Conservation (phyloP, 2,888 invertebrate species). For the Lepidocyrtoides sp. region DNA sequence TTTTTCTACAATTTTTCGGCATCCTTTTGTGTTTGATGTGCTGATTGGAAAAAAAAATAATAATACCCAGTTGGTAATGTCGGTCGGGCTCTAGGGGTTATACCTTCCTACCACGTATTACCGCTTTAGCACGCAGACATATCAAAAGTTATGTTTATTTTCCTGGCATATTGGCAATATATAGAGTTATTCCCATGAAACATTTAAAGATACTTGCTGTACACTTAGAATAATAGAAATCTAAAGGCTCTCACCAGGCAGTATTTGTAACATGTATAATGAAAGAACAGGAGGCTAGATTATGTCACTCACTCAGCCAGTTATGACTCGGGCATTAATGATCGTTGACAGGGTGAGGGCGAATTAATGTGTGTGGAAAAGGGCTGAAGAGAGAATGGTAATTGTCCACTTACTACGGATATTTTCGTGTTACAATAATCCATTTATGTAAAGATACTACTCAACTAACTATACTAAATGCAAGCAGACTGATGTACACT, state of each 20-base stretch:
- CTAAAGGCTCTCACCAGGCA: not conserved
- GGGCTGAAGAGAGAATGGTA: constrained; percentile 44
- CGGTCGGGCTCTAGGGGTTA: no score
- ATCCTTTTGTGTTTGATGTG: not conserved
- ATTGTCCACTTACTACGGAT: constrained; percentile 74
- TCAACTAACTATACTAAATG: not conserved
- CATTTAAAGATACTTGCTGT: not conserved
- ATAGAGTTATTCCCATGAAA: not conserved
- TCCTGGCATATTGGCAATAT: not conserved
- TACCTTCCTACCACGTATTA: not conserved
- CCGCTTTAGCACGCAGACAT: not conserved
- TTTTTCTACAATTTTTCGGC: constrained; percentile 11
- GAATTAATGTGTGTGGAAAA: constrained; percentile 46
- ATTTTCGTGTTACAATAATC: constrained; percentile 71
- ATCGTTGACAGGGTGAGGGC: constrained; percentile 56
- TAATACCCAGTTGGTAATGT: no score
- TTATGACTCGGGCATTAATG: constrained; percentile 36
- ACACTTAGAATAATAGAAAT: constrained; percentile 6
- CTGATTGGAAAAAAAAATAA: not conserved
- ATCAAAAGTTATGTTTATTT: not conserved
- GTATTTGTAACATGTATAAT: not conserved
- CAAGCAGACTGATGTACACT: constrained; percentile 17
- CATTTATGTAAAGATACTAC: constrained; percentile 55
- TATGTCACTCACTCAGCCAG: constrained; percentile 8
- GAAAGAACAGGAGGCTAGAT: not conserved